Base-by-base conservation (phyloP, 2,113 vertebrate species). In the Syngnathoides biaculeatus region DNA sequence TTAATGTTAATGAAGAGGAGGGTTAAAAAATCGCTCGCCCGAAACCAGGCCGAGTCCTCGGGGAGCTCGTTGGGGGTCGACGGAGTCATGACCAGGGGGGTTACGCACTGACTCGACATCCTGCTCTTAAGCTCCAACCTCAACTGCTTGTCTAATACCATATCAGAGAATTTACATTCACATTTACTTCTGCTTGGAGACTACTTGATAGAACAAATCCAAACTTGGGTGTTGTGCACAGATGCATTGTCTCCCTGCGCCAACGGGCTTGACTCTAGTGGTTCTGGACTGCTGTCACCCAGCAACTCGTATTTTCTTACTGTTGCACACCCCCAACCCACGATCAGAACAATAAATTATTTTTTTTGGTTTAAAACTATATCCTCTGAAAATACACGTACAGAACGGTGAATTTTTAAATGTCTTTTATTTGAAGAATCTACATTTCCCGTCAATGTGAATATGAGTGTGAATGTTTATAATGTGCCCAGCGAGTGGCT, bases 1-100 rank as follows among this genome's bases (percentile, higher is more conserved):
- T 89, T 87, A 83, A 86, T 80, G 81, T 80, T 90, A 85, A 88
- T 86, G 83, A 86, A 73, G 81, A 82, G 73, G 75, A 45, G 38
- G 72, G 62, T 77, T 77, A 81, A 71, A 65, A 77, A 81, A 64
- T 68, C 79, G 71, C 11, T 17, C 62, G 77, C 67, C 52, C 5
- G 75, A 74, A 69, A 81, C 55, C 68, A 48, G 71, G 69, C 69
- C 56, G 26, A 67, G 63, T 60, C 74, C 69, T 63, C 0, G 15
- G 39, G 45, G 52, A 13, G 63, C 30, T 4, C 15, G 6, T n/a
- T 12, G 9, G 57, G 4, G 68, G 75, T 86, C 69, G 42, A 77
- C 74, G 64, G 65, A 6, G 11, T 43, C 66, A 66, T 6, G 60
- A 68, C 60, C 11, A 5, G 35, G 59, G n/a, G 60, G 40, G 61